Percentiles rank a stretch among this genome's conserved stretches.
These are phyloP conservation scores for Hydra vulgaris DNA, from an alignment of 30 jellyfish, hydroid and myxozoan genomes.

Conservation along the genomic window DNA sequence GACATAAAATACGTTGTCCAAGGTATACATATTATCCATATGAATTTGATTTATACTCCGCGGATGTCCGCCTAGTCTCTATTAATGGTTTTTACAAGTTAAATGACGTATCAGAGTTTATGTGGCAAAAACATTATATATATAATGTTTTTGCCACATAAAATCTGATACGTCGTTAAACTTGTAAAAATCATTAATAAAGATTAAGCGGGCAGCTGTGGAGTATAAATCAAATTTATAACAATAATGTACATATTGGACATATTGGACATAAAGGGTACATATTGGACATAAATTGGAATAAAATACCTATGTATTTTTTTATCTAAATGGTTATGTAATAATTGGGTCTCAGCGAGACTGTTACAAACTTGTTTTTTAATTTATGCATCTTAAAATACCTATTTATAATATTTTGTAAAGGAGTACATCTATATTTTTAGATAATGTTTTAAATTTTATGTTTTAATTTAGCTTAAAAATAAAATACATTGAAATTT, in stretches of 20 bases:
- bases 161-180: background rate
- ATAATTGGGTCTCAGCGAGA: background rate
- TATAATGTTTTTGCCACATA: background rate
- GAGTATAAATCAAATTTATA: too few relatives aligned
- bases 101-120: background rate
- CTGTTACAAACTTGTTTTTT: background rate
- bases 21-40: background rate
- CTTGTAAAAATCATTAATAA: too few relatives aligned
- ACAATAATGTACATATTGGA: too few relatives aligned
- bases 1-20: background rate
- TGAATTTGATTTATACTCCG: background rate
- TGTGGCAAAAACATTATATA: background rate
- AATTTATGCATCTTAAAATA: background rate
- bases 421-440: background rate
- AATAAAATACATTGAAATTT: background rate
- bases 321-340: background rate
- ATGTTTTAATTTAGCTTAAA: too few relatives aligned
- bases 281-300: too few relatives aligned
- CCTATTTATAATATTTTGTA: background rate
- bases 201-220: too few relatives aligned
- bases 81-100: background rate
- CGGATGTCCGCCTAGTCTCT: background rate
- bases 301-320: too few relatives aligned
- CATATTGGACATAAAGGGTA: too few relatives aligned
- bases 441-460: background rate